Percentiles rank a stretch among this genome's conserved stretches.
These are phyloP conservation scores for Polypedilum vanderplanki DNA, from an alignment of 1,140 invertebrate species.

Conservation along the genomic window DNA sequence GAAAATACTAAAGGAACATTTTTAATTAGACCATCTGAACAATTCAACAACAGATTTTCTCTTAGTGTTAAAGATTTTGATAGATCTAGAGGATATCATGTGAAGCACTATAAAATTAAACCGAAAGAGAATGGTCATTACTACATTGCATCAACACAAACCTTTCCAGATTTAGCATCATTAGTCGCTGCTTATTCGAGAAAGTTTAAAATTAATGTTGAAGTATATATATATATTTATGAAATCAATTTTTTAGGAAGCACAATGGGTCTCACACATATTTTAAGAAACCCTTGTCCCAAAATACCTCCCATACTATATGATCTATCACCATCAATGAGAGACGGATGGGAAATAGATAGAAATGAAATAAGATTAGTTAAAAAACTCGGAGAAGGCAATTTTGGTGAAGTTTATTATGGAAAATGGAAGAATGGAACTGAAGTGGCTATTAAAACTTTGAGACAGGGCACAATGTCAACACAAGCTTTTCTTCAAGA, in stretches of 20 bases:
- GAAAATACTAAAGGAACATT: constrained; percentile 95
- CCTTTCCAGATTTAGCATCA: constrained; percentile 81
- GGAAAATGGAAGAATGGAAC: constrained; percentile 89
- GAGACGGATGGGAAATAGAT: constrained; percentile 96
- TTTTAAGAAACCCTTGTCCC: constrained; percentile 82
- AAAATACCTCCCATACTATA: constrained; percentile 91
- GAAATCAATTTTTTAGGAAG: constrained; percentile 72
- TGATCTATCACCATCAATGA: constrained; percentile 89
- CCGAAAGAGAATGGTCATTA: constrained; percentile 90
- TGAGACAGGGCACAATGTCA: constrained; percentile 93
- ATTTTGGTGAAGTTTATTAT: constrained; percentile 98
- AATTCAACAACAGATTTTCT: constrained; percentile 88
- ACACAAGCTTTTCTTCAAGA: constrained; percentile 93
- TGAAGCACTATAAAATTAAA: constrained; percentile 98
- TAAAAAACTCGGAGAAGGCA: constrained; percentile 85
- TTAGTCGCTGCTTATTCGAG: constrained; percentile 89
- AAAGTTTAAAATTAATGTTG: constrained; percentile 49
- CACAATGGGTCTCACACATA: constrained; percentile 89
- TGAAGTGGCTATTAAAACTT: constrained; percentile 95
- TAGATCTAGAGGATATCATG: constrained; percentile 80
- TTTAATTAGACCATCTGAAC: constrained; percentile 88
- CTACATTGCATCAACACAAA: constrained; percentile 91
- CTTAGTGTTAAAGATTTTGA: constrained; percentile 96
- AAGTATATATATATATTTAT: constrained; percentile 26
- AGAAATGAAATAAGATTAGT: constrained; percentile 79